Evolutionary conservation across 2,888 invertebrate genomes (phyloP), one percentile per base, ranked within the genome.

Genomic region (Vandiemenella viatica): DNA sequence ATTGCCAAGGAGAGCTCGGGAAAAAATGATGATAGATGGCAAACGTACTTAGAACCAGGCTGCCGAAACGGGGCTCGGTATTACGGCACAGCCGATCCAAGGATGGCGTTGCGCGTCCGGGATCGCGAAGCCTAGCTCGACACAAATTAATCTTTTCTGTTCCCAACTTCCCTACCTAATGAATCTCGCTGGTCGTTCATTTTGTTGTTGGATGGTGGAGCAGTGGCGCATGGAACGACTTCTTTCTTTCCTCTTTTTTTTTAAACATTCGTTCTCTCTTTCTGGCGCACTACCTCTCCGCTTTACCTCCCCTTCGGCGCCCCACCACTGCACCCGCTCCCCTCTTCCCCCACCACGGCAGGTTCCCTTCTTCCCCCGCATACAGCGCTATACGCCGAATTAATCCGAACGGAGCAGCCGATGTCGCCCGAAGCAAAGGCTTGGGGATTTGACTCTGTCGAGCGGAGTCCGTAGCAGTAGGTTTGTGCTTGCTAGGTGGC

Each of bases 401-500:
- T 43, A 37, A 51, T 43, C 53, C 53, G 53, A 53, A 48, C 49
- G 40, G 26, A n/a, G 22, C 37, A 42, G 6, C 51, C 51, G 51
- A 51, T 40, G 45, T 46, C 40, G 48, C 48, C 53, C 50, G 50
- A 53, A 50, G 48, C 38, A 15, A 37, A 43, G 45, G 51, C 50
- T 46, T 50, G 49, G 48, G 44, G 51, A 48, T 46, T 46, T 51
- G 51, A 51, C 50, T 50, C 45, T 40, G 44, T 44, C 43, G 48
- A 23, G 21, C 45, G 42, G 32, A 44, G 45, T 19, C 52, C 21
- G 45, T 37, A 49, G 48, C 53, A 53, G 53, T 53, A 51, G 53
- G 49, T 50, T 51, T 50, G 48, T 51, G 49, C 44, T 49, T 49
- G 51, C 49, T 49, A 37, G 45, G 53, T 43, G 53, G 47, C 51